A percentile compares a stretch with the other conserved stretches of the same genome.
phyloP scores from a whole-genome alignment of 2,888 invertebrate species.

The Agelastica alni region DNA sequence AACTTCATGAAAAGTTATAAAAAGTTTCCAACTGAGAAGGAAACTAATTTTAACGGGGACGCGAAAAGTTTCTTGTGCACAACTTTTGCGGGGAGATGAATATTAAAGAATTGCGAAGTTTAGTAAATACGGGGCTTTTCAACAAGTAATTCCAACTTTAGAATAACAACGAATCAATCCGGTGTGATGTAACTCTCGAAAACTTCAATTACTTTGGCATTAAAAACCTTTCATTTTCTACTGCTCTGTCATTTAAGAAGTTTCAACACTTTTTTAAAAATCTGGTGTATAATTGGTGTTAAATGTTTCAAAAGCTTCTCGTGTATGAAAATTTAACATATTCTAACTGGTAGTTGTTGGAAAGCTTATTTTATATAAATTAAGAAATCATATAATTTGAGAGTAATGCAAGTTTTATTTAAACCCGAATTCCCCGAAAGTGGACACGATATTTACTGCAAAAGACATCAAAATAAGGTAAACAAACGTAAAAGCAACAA shows the following conservation, averaged over 20 bases:
- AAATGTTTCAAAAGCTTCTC: too few species aligned
- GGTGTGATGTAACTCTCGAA: constrained; percentile 18
- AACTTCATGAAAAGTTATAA: constrained; percentile 35
- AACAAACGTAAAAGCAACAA: too few species aligned
- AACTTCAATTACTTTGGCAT: constrained; percentile 12
- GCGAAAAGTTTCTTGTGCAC: constrained; percentile 30
- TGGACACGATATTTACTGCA: too few species aligned
- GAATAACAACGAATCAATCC: constrained; percentile 24
- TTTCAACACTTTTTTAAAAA: constrained; percentile 9
- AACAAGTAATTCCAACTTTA: constrained; percentile 32
- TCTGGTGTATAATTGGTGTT: too few species aligned
- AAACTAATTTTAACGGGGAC: constrained; percentile 42
- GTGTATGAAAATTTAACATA: too few species aligned
- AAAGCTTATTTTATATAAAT: too few species aligned
- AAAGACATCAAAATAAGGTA: too few species aligned
- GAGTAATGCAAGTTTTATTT: too few species aligned
- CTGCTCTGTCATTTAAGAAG: constrained; percentile 1
- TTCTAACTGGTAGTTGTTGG: too few species aligned
- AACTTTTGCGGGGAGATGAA: constrained; percentile 33
- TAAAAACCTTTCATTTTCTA: constrained; percentile 10
- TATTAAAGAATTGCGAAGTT: constrained; percentile 33
- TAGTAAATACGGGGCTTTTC: constrained; percentile 32
- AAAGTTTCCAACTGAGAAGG: constrained; percentile 34
- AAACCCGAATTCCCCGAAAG: too few species aligned
- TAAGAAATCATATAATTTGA: too few species aligned